These are phyloP conservation scores for Harpegnathos saltator DNA, from an alignment of 1,140 invertebrate genomes.

Conservation along the genomic window DNA sequence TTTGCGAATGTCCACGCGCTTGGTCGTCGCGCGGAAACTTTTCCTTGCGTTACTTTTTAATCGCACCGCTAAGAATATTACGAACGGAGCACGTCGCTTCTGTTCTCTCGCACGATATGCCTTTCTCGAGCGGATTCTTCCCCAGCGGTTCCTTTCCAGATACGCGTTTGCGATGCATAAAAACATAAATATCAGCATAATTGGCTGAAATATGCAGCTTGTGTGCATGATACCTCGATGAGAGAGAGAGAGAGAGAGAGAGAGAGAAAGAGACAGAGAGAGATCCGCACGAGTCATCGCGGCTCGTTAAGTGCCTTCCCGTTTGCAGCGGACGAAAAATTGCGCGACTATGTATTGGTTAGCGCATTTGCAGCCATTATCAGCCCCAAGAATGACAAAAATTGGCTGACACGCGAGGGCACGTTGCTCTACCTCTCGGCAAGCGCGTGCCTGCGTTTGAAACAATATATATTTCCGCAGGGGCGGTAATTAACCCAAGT, in stretches of 20 bases:
- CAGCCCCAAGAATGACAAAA: background rate
- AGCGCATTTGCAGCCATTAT: too few species aligned
- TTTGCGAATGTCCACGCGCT: slow-evolving; percentile 41
- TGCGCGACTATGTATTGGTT: background rate
- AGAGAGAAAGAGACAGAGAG: background rate
- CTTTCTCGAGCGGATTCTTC: slow-evolving; percentile 21
- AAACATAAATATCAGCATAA: slow-evolving; percentile 21
- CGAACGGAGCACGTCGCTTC: slow-evolving; percentile 20
- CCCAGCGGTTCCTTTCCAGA: background rate
- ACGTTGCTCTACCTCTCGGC: background rate
- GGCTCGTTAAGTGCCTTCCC: background rate
- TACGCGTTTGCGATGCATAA: background rate
- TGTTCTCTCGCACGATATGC: slow-evolving; percentile 29
- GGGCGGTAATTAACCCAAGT: slow-evolving; percentile 65
- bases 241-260: background rate
- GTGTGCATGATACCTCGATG: background rate
- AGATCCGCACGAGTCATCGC: background rate
- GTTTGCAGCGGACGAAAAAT: background rate
- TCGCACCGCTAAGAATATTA: slow-evolving; percentile 35
- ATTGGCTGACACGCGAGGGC: background rate
- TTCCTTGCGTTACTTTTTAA: slow-evolving; percentile 52
- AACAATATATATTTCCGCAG: slow-evolving; percentile 44
- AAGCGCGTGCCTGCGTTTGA: background rate
- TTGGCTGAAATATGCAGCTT: background rate
- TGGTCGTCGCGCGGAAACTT: slow-evolving; percentile 37